A percentile compares a stretch with the other conserved stretches of the same genome.
These are phyloP conservation scores for Rhegmatorhina hoffmannsi DNA, from an alignment of 2,113 vertebrate genomes.

Conservation along the genomic window DNA sequence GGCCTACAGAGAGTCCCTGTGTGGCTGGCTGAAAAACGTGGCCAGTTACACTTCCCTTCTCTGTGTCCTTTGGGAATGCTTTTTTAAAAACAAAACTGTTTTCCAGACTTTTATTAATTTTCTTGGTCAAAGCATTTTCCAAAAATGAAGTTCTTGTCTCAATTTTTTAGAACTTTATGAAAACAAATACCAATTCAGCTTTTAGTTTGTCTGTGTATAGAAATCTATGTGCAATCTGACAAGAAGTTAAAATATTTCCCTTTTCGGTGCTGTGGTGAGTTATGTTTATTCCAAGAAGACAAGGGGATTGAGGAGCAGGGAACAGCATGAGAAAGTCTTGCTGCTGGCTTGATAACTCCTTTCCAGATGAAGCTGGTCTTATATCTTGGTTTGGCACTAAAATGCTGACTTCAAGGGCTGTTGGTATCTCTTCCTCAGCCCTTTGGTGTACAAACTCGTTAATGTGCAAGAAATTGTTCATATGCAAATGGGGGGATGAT, in stretches of 20 bases:
- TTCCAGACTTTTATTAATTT: not conserved
- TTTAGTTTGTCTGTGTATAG: not conserved
- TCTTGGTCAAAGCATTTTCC: not conserved
- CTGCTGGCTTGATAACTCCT: not conserved
- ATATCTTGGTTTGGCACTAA: not conserved
- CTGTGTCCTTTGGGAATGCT: not conserved
- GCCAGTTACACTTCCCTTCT: not conserved
- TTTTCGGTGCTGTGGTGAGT: not conserved
- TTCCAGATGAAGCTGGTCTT: not conserved
- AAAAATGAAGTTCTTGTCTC: not conserved
- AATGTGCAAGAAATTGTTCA: conserved; percentile 15
- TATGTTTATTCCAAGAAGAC: not conserved
- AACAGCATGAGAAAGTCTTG: not conserved
- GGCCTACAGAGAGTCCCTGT: not conserved
- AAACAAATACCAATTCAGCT: not conserved
- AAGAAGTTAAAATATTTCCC: not conserved
- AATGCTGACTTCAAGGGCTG: conserved; percentile 11
- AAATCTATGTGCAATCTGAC: not conserved
- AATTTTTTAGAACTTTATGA: not conserved
- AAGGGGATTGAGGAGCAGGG: not conserved
- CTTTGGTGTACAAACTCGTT: conserved; percentile 28
- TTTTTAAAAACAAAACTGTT: not conserved
- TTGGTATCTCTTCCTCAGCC: conserved; percentile 8
- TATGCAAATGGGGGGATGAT: not conserved
- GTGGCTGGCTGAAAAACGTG: not conserved